phyloP scores from a whole-genome alignment of 2,113 vertebrate genomes.

The Clarias batrachus region DNA sequence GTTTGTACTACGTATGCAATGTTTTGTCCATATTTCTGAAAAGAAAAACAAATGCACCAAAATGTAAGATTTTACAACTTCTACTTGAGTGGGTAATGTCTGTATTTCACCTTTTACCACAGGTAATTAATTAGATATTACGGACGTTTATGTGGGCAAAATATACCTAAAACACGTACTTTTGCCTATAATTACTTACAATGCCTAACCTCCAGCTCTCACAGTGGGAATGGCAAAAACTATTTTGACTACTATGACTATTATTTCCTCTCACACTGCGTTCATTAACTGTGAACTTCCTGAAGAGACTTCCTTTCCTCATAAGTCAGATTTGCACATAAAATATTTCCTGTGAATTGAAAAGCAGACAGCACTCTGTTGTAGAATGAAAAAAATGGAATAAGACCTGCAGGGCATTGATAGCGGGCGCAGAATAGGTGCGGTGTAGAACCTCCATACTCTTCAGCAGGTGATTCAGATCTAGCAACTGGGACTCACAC shows the following conservation, averaged over 20 bases:
- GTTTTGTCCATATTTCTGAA: neutral
- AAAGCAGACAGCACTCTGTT: neutral
- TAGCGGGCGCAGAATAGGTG: constrained; percentile 91
- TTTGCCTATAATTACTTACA: neutral
- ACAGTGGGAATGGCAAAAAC: neutral
- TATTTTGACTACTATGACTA: neutral
- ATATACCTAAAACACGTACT: neutral
- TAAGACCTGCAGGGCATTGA: constrained; percentile 90
- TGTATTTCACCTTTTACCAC: neutral
- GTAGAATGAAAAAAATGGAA: neutral
- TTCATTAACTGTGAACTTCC: neutral
- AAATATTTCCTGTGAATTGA: neutral
- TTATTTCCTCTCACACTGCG: neutral
- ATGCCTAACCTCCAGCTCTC: neutral
- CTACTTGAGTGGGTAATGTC: neutral
- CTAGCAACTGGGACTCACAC: constrained; percentile 86
- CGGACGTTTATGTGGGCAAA: neutral
- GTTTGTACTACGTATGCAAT: neutral
- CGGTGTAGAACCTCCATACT: constrained; percentile 97
- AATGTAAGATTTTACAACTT: neutral
- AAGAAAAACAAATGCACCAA: neutral
- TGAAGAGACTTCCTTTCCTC: neutral
- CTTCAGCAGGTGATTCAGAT: constrained; percentile 90
- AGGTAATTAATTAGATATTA: neutral
- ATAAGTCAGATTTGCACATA: neutral